Conservation (phyloP, 1,140 invertebrate species). For the Apis florea region DNA sequence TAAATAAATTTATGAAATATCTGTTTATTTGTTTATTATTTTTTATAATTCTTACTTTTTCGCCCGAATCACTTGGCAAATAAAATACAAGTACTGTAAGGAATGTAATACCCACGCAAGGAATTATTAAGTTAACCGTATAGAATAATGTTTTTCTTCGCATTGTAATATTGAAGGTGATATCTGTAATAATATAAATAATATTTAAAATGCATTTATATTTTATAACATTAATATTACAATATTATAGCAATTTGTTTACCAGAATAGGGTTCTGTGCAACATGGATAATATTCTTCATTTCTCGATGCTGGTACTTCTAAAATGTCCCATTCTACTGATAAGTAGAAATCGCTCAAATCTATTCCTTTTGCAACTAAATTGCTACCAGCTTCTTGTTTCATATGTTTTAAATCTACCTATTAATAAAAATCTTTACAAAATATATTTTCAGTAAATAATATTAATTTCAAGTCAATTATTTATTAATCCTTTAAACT, state of each 20-base stretch:
- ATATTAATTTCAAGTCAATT: neutral
- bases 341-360: conserved; percentile 96
- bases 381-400: conserved; percentile 90
- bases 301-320: conserved; percentile 94
- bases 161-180: conserved; percentile 98
- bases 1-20: neutral
- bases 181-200: conserved; percentile 87
- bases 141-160: conserved; percentile 95
- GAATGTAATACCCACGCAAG: conserved; percentile 95
- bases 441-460: conserved; percentile 27
- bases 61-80: conserved; percentile 96
- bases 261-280: conserved; percentile 91
- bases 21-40: neutral
- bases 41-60: conserved; percentile 84
- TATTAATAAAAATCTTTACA: conserved; percentile 71
- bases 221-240: neutral
- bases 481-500: neutral
- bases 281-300: conserved; percentile 95
- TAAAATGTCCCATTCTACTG: conserved; percentile 99
- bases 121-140: conserved; percentile 94
- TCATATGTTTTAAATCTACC: conserved; percentile 94
- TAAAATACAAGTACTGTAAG: conserved; percentile 97
- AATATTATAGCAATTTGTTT: conserved; percentile 45
- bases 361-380: conserved; percentile 93
- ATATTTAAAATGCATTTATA: neutral